Base-by-base conservation (phyloP, 2,113 vertebrate genomes). In the Vireo altiloquus region DNA sequence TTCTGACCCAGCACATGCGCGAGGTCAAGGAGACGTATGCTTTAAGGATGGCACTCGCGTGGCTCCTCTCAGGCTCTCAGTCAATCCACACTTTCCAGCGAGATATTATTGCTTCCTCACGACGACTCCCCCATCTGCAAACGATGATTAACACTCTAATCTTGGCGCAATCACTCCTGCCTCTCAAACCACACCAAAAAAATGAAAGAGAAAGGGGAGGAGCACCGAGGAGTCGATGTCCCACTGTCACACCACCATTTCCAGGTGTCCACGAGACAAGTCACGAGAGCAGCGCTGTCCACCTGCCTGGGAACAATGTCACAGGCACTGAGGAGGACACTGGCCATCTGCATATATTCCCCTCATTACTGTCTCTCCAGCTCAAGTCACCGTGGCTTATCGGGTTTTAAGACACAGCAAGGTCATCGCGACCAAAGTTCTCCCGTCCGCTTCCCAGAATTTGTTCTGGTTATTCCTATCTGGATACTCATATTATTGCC, bases 61-160 rank as follows among this genome's bases (percentile, higher is more conserved):
- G 60, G 80, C 83, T 92, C 77, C 89, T 71, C 80, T 92, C 89
- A 47, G 76, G 18, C 37, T 49, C 12, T 37, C 94, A 84, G 31
- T 76, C 92, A 87, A 66, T 61, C 78, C 89, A 47, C 21, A 56
- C 56, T 66, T 39, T 20, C 86, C 52, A 86, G 83, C 87, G 3
- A 28, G 15, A 33, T 2, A 75, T 64, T 50, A 65, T 2, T 85
- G 75, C 85, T 95, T 53, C 87, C 57, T 54, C 77, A 44, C 81
- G 89, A 66, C 6, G 15, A 87, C 90, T 94, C 81, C 93, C 84
- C 93, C 89, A 14, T 85, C 82, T 61, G 46, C 91, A 95, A 92
- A 84, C 3, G 64, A 83, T 56, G 76, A 93, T 97, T 83, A 95
- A 93, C 68, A 2, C 83, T 76, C 90, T 53, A 56, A 84, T 81